phyloP scores from a whole-genome alignment of 1,140 invertebrate genomes.

The Zaprionus davidi region DNA sequence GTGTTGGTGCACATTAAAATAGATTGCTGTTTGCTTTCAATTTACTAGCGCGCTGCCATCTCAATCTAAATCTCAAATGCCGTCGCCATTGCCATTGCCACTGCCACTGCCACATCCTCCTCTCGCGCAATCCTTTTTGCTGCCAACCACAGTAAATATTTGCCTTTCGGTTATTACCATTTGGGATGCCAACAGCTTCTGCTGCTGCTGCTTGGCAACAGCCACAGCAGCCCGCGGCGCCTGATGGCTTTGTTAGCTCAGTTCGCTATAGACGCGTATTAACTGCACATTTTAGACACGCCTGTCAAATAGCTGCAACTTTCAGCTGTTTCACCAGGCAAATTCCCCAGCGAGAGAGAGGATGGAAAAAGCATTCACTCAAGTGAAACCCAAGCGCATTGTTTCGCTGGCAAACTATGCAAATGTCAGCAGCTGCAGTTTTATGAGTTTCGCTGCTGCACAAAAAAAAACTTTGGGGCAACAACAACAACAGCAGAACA shows the following conservation, averaged over 20 bases:
- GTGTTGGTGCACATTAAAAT: conserved; percentile 57
- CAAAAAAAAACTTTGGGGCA: background rate
- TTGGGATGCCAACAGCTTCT: conserved; percentile 44
- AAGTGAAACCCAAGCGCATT: conserved; percentile 51
- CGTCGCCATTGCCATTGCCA: conserved; percentile 27
- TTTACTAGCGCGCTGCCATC: conserved; percentile 58
- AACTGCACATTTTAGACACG: conserved; percentile 65
- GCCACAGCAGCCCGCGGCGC: background rate
- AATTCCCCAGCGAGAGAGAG: conserved; percentile 34
- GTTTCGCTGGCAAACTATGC: conserved; percentile 56
- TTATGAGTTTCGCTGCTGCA: conserved; percentile 5
- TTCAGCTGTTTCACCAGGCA: conserved; percentile 43
- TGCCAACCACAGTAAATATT: conserved; percentile 60
- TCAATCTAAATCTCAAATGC: conserved; percentile 34
- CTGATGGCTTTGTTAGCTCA: conserved; percentile 41
- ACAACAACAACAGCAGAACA: background rate
- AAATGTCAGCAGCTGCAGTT: conserved; percentile 54
- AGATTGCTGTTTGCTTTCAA: conserved; percentile 79
- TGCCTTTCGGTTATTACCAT: conserved; percentile 66
- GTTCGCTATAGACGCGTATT: conserved; percentile 45
- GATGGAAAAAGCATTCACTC: background rate
- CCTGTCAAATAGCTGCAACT: conserved; percentile 74
- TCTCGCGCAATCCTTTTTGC: conserved; percentile 43
- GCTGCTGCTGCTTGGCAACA: conserved; percentile 5
- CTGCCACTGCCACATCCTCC: conserved; percentile 18